phyloP scores from a whole-genome alignment of 2,888 invertebrate species.

The Caenorhabditis doughertyi region DNA sequence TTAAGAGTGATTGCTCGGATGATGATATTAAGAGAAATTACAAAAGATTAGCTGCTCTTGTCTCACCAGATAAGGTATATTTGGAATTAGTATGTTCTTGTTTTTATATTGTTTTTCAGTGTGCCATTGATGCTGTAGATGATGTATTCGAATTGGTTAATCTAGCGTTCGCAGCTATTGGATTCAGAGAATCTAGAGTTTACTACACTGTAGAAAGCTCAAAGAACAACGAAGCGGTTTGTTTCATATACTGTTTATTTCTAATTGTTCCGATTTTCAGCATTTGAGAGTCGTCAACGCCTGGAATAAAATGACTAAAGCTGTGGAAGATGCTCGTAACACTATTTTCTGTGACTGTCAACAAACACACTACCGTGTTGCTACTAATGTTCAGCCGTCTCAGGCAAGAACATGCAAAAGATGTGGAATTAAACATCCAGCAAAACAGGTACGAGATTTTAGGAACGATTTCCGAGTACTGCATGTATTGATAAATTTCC shows the following conservation, averaged over 20 bases:
- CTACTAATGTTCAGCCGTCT: slow-evolving; percentile 92
- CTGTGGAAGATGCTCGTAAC: slow-evolving; percentile 87
- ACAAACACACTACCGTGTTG: slow-evolving; percentile 91
- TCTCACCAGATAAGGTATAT: slow-evolving; percentile 92
- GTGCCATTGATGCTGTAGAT: slow-evolving; percentile 88
- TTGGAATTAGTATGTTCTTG: not conserved
- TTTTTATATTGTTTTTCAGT: slow-evolving; percentile 42
- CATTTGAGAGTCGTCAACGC: slow-evolving; percentile 53
- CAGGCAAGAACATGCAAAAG: slow-evolving; percentile 92
- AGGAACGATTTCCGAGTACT: not conserved
- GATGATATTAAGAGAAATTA: slow-evolving; percentile 96
- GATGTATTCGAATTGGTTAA: slow-evolving; percentile 97
- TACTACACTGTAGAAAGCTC: slow-evolving; percentile 44
- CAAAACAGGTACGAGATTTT: slow-evolving; percentile 86
- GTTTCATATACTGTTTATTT: not conserved
- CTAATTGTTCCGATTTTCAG: slow-evolving; percentile 54
- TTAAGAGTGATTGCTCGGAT: slow-evolving; percentile 91
- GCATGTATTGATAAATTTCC: slow-evolving; percentile 2
- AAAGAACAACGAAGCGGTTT: slow-evolving; percentile 21
- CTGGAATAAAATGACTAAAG: slow-evolving; percentile 57
- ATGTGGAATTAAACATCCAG: slow-evolving; percentile 91
- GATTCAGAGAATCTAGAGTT: slow-evolving; percentile 87
- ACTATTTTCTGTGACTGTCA: slow-evolving; percentile 96
- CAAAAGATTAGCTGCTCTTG: slow-evolving; percentile 93
- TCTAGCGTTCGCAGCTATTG: slow-evolving; percentile 95